Evolutionary conservation across 2,113 vertebrate genomes (phyloP).

Genomic region (Leptodactylus fuscus): DNA sequence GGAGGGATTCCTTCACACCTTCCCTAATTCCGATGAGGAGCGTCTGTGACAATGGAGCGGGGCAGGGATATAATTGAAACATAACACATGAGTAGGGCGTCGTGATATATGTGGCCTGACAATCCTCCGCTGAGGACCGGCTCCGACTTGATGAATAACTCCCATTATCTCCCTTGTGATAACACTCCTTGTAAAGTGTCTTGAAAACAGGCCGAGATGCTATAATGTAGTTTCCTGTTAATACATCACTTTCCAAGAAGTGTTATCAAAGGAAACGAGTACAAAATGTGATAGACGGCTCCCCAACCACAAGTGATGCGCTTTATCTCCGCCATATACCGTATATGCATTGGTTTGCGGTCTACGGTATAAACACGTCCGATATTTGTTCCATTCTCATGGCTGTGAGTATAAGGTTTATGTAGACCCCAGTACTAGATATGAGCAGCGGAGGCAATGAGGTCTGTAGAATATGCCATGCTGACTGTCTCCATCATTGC

Average conservation of each 20-base stretch:
- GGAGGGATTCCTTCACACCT: no score
- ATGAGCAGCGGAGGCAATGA: neutral
- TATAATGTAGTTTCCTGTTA: slow-evolving; percentile 39
- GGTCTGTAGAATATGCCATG: neutral
- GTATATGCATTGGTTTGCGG: neutral
- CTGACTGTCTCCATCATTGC: no score
- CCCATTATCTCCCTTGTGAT: slow-evolving; percentile 32
- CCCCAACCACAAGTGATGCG: neutral
- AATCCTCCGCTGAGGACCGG: neutral
- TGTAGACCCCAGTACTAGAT: neutral
- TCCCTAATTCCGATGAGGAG: neutral
- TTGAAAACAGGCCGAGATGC: neutral
- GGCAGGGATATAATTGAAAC: slow-evolving; percentile 17
- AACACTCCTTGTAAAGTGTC: slow-evolving; percentile 46
- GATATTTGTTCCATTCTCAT: neutral
- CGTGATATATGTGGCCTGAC: slow-evolving; percentile 34
- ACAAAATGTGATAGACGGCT: slow-evolving; percentile 9
- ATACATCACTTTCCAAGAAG: slow-evolving; percentile 37
- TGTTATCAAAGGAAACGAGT: slow-evolving; percentile 20
- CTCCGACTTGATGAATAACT: slow-evolving; percentile 43
- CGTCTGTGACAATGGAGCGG: neutral
- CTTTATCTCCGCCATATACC: neutral
- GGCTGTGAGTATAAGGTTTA: neutral
- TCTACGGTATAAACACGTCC: no score
- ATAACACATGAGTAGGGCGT: neutral